Conservation (phyloP, 2,113 vertebrate species). For the Heliornis fulica region DNA sequence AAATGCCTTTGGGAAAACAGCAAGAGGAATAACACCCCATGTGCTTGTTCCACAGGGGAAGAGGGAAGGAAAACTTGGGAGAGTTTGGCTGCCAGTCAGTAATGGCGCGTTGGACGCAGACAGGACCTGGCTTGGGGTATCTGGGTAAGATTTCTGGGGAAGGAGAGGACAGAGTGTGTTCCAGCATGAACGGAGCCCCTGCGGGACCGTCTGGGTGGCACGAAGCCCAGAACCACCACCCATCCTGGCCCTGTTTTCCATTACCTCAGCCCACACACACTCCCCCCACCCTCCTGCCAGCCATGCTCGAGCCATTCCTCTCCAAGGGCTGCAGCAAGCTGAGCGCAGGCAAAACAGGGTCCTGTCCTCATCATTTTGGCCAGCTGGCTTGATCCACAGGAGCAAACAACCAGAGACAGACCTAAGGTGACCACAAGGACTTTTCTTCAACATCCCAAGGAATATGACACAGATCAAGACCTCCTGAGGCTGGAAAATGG, state of each 20-base stretch:
- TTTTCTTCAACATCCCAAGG: not conserved
- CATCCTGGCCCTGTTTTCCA: conserved; percentile 34
- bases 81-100: not conserved
- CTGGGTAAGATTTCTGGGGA: not conserved
- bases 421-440: not conserved
- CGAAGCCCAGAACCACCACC: conserved; percentile 39
- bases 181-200: conserved; percentile 29
- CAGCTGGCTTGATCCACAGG: not conserved
- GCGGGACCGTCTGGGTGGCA: conserved; percentile 53
- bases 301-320: not conserved
- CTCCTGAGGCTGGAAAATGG: not conserved
- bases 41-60: not conserved
- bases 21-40: not conserved
- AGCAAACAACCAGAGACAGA: not conserved
- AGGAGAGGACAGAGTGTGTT: conserved; percentile 4
- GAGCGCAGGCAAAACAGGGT: not conserved
- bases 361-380: accelerated
- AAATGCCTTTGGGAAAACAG: not conserved
- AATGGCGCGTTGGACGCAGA: not conserved
- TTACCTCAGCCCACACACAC: conserved; percentile 58
- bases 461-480: not conserved
- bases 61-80: not conserved
- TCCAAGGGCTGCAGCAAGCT: not conserved
- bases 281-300: conserved; percentile 4
- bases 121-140: not conserved